Base-by-base conservation (phyloP, 2,797 vertebrate genomes). In the Babyrousa celebensis region DNA sequence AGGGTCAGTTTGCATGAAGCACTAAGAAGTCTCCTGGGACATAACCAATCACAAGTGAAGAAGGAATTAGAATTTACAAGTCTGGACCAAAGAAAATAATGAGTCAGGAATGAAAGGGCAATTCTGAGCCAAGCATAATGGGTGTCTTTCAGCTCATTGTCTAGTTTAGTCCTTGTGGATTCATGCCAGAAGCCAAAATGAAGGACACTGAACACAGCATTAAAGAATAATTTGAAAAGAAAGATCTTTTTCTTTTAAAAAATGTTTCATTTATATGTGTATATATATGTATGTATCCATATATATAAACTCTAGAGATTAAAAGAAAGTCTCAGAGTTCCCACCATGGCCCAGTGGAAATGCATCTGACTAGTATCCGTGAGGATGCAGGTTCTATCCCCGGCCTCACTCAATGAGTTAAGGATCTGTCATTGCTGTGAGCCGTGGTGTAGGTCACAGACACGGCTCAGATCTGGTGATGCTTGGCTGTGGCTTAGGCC, bases 131-230 rank as follows among this genome's bases (percentile, higher is more conserved):
- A 1, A 71, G 70, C 3, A 15, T 8, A 63, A 54, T 56, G 52
- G 21, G 54, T 70, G 3, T 58, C 29, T 70, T 78, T 91, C 48
- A 83, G 43, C 29, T 87, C 17, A 62, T 6, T 36, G 6, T 78
- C 62, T 18, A 60, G 21, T 36, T 18, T 21, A 25, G 23, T 71
- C 70, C 92, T 48, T 72, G 40, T 43, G 36, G 36, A 89, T 92
- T 27, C n/a, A 29, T 58, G 43, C 70, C 78, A 94, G 43, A 96
- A 94, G 43, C 25, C 29, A 79, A 65, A 48, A 67, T 18, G 23
- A 88, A 72, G 29, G 27, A 72, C n/a, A 27, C 8, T 86, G 48
- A 62, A 77, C 40, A 8, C 1, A 52, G 23, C 8, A 60, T 52
- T 85, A 56, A 77, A 63, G 43, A 77, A 67, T 23, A 70, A 85